Percentiles rank a stretch among this genome's conserved stretches.
phyloP scores from a whole-genome alignment of 2,888 invertebrate species.

The Drosophila paranaensis region DNA sequence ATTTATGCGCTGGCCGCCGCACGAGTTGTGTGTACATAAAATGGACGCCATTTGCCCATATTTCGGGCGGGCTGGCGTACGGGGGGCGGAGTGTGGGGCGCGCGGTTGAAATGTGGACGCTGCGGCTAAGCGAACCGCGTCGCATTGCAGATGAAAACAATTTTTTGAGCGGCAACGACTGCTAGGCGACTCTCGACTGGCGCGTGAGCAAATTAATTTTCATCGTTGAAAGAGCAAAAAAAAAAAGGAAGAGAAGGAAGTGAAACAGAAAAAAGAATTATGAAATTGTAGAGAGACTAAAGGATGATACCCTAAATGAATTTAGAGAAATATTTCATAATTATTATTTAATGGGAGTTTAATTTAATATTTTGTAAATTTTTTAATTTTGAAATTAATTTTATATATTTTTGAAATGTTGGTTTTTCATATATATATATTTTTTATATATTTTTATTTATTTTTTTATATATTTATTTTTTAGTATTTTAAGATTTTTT shows the following conservation, averaged over 20 bases:
- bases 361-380: too few relatives aligned
- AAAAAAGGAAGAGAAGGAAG: conserved; percentile 1
- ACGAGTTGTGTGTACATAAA: conserved; percentile 55
- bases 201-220: conserved; percentile 80
- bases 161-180: conserved; percentile 47
- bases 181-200: conserved; percentile 44
- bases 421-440: too few relatives aligned
- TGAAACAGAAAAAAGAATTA: neutral
- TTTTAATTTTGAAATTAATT: too few relatives aligned
- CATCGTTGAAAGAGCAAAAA: conserved; percentile 44
- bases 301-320: conserved; percentile 7
- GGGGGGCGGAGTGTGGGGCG: neutral
- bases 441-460: too few relatives aligned
- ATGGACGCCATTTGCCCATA: conserved; percentile 60
- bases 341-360: neutral
- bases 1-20: conserved; percentile 66
- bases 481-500: too few relatives aligned
- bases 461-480: neutral
- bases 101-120: neutral
- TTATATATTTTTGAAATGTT: too few relatives aligned
- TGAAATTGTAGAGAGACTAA: neutral
- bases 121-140: conserved; percentile 59
- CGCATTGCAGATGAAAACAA: conserved; percentile 77
- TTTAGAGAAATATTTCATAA: neutral
- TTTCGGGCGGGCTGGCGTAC: conserved; percentile 1